phyloP scores from a whole-genome alignment of 2,888 invertebrate genomes.

The Cyclophora albipunctata region DNA sequence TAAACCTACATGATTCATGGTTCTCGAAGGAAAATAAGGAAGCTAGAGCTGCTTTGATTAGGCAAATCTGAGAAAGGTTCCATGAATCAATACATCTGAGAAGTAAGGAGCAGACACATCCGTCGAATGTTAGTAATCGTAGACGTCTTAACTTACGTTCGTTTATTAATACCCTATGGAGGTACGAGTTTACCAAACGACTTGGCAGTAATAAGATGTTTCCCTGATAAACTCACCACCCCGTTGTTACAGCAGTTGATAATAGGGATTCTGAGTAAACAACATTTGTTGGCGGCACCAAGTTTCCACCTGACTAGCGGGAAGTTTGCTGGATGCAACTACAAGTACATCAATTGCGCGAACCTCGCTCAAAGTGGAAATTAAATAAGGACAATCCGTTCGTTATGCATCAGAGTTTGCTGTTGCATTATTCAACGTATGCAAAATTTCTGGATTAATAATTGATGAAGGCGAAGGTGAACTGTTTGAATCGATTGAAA shows the following conservation, averaged over 20 bases:
- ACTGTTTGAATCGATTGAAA: constrained; percentile 46
- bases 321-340: constrained; percentile 25
- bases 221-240: constrained; percentile 9
- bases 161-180: too few species aligned
- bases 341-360: constrained; percentile 24
- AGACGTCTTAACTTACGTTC: constrained; percentile 1
- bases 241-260: constrained; percentile 8
- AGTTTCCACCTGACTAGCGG: constrained; percentile 37
- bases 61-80: too few species aligned
- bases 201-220: constrained; percentile 5
- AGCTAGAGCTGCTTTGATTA: too few species aligned
- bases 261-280: constrained; percentile 16
- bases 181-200: neutral
- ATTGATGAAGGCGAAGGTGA: constrained; percentile 57
- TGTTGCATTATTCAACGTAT: constrained; percentile 63
- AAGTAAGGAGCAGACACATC: too few species aligned
- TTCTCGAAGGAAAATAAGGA: too few species aligned
- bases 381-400: constrained; percentile 60
- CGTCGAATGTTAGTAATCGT: neutral
- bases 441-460: constrained; percentile 60
- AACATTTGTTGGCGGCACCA: constrained; percentile 23
- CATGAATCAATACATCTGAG: too few species aligned
- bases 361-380: constrained; percentile 38
- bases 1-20: too few species aligned
- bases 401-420: constrained; percentile 47